These are phyloP conservation scores for Staurois parvus DNA, from an alignment of 2,797 vertebrate genomes.

Conservation along the genomic window DNA sequence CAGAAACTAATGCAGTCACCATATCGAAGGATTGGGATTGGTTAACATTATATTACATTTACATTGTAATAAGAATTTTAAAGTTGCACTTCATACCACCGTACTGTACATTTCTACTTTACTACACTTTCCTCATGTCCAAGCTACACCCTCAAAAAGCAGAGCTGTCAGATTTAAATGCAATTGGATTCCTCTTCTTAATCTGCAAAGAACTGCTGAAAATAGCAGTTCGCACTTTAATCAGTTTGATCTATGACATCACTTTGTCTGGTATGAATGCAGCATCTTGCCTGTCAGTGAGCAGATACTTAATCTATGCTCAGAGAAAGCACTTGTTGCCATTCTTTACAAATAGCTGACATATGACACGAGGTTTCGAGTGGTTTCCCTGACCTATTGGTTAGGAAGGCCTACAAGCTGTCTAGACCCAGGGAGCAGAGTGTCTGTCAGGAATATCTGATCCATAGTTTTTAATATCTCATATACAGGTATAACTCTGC, in stretches of 20 bases:
- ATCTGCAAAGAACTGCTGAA: neutral
- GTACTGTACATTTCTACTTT: too few species aligned
- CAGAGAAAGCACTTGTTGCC: slow-evolving; percentile 43
- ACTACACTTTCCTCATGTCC: too few species aligned
- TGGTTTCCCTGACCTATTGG: slow-evolving; percentile 38
- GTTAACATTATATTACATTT: too few species aligned
- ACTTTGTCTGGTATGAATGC: slow-evolving; percentile 34
- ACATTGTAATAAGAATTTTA: too few species aligned
- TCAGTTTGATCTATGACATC: slow-evolving; percentile 32
- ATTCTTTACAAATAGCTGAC: slow-evolving; percentile 54
- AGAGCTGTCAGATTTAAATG: too few species aligned
- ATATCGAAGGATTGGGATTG: too few species aligned
- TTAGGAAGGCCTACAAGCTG: slow-evolving; percentile 25
- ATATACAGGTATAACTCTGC: too few species aligned
- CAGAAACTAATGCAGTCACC: too few species aligned
- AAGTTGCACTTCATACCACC: too few species aligned
- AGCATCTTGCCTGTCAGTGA: neutral
- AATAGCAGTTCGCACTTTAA: neutral
- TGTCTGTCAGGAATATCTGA: too few species aligned
- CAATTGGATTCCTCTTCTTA: neutral
- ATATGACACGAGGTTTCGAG: slow-evolving; percentile 41
- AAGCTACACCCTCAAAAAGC: too few species aligned
- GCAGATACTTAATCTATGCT: slow-evolving; percentile 45
- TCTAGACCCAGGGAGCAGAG: slow-evolving; percentile 22
- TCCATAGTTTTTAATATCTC: too few species aligned